Evolutionary conservation across 2,888 invertebrate species (phyloP).

Genomic region (Neuroscelio doddi): DNA sequence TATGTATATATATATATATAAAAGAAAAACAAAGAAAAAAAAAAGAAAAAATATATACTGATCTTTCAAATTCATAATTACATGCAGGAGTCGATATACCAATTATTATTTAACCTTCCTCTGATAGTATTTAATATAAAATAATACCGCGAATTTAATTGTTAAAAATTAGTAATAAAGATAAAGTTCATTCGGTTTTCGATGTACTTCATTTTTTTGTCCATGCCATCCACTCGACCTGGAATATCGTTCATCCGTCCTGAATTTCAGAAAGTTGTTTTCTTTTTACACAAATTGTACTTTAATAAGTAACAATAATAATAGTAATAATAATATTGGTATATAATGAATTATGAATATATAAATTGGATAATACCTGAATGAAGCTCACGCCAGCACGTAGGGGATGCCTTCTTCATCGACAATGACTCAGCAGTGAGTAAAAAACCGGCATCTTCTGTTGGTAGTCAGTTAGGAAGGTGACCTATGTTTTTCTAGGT

Average conservation of each 20-base stretch:
- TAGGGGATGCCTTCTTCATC: conserved; percentile 72
- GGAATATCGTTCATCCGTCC: not conserved
- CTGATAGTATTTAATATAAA: no score
- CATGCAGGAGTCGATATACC: conserved; percentile 10
- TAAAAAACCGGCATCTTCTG: conserved; percentile 72
- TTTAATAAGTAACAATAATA: conserved; percentile 64
- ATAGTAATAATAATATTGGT: conserved; percentile 63
- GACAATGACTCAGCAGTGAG: conserved; percentile 72
- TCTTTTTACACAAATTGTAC: conserved; percentile 50
- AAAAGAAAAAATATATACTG: conserved; percentile 9
- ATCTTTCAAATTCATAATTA: conserved; percentile 3
- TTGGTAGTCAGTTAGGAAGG: conserved; percentile 72
- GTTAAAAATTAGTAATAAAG: not conserved
- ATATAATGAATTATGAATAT: conserved; percentile 73
- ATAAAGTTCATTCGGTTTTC: no score
- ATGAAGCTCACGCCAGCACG: conserved; percentile 72
- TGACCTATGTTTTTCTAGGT: conserved; percentile 71
- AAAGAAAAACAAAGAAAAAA: conserved; percentile 32
- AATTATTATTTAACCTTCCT: no score
- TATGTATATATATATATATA: conserved; percentile 24
- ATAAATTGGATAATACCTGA: conserved; percentile 77
- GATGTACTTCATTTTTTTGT: not conserved
- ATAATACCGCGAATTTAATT: not conserved
- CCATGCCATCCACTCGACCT: conserved; percentile 13
- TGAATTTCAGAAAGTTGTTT: not conserved